Evolutionary conservation across 2,888 invertebrate genomes (phyloP).

Genomic region (Ecliptopera silaceata): DNA sequence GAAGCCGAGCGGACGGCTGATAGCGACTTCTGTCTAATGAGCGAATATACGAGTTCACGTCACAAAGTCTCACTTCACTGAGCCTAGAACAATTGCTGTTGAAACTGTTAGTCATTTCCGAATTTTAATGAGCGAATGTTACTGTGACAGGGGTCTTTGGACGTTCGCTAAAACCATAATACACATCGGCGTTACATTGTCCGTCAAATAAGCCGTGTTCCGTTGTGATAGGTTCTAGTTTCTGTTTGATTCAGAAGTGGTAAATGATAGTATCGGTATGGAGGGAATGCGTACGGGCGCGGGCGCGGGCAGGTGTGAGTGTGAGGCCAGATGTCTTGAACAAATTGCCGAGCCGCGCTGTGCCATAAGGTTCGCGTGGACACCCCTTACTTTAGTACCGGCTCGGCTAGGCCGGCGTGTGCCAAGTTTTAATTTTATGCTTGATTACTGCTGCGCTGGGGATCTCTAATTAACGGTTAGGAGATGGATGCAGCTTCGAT

Average conservation of each 20-base stretch:
- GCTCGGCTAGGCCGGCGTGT: conserved; percentile 67
- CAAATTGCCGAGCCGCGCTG: conserved; percentile 68
- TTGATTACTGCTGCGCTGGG: conserved; percentile 74
- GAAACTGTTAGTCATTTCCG: conserved; percentile 78
- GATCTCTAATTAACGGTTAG: conserved; percentile 75
- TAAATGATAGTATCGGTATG: conserved; percentile 59
- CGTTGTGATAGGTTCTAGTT: conserved; percentile 30
- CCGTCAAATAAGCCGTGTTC: conserved; percentile 46
- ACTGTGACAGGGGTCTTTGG: conserved; percentile 70
- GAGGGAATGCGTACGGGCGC: conserved; percentile 52
- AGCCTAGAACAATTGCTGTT: conserved; percentile 63
- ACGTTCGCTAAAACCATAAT: conserved; percentile 72
- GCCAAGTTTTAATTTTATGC: conserved; percentile 83
- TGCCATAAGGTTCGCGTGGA: conserved; percentile 80
- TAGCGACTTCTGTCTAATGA: conserved; percentile 54
- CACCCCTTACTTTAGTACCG: conserved; percentile 69
- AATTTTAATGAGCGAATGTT: conserved; percentile 72
- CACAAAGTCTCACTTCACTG: conserved; percentile 69
- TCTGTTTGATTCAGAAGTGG: conserved; percentile 13
- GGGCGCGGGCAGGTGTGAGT: conserved; percentile 79
- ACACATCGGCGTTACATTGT: conserved; percentile 33
- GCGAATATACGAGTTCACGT: conserved; percentile 53
- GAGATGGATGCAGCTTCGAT: conserved; percentile 62
- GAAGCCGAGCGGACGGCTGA: conserved; percentile 41
- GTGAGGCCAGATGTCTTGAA: conserved; percentile 80